phyloP scores from a whole-genome alignment of 2,797 vertebrate genomes.

The Chaetophractus vellerosus region DNA sequence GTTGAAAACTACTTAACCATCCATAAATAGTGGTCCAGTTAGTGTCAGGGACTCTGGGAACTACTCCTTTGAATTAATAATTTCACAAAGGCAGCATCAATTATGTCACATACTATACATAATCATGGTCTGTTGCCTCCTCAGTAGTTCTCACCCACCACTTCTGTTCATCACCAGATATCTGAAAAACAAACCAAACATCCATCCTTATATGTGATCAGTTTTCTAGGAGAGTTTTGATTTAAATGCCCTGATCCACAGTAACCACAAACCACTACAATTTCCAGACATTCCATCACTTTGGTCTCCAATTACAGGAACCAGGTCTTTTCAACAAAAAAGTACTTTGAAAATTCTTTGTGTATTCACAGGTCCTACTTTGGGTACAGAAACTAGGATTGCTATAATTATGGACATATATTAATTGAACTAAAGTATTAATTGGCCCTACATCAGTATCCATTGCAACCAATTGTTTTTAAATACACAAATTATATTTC shows the following conservation, averaged over 20 bases:
- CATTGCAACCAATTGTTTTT: constrained; percentile 21
- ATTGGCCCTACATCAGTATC: not conserved
- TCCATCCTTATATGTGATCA: not conserved
- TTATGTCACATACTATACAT: constrained; percentile 86
- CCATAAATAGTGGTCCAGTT: constrained; percentile 9
- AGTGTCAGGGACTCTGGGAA: not conserved
- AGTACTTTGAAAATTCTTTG: not conserved
- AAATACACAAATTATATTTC: constrained; percentile 55
- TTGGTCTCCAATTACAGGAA: constrained; percentile 30
- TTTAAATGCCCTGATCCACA: not conserved
- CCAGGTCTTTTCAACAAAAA: constrained; percentile 41
- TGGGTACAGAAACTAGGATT: constrained; percentile 20
- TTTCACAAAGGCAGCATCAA: constrained; percentile 41
- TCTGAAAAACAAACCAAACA: constrained; percentile 84
- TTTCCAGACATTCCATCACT: constrained; percentile 19
- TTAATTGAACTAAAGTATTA: not conserved
- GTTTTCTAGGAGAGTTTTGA: not conserved
- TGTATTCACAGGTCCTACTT: constrained; percentile 28
- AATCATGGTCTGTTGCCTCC: constrained; percentile 78
- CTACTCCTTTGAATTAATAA: not conserved
- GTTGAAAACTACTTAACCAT: constrained; percentile 35
- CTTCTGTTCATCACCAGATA: constrained; percentile 87
- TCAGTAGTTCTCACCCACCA: constrained; percentile 91
- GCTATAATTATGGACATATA: not conserved
- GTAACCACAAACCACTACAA: constrained; percentile 12